Conservation (phyloP, 1,140 invertebrate species). For the Rhopalosiphum padi region DNA sequence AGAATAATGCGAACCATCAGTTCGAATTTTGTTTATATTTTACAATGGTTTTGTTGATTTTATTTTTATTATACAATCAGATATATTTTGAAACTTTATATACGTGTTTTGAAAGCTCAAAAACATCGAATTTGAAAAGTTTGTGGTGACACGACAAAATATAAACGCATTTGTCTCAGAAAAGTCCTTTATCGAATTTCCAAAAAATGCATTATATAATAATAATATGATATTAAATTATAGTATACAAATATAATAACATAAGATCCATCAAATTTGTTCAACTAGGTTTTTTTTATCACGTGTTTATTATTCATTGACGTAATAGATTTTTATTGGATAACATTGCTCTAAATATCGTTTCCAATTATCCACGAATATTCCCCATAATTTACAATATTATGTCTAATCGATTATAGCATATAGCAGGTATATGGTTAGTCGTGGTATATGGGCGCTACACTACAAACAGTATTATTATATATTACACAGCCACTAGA, state of each 20-base stretch:
- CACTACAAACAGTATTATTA: neutral
- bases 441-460: too few relatives aligned
- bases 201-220: neutral
- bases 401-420: neutral
- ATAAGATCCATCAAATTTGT: neutral
- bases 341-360: neutral
- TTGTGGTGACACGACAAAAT: neutral
- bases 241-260: neutral
- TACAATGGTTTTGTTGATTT: neutral
- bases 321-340: neutral
- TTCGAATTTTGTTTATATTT: neutral
- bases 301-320: neutral
- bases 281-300: neutral
- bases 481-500: neutral
- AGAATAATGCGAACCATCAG: neutral
- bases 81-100: neutral
- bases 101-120: neutral
- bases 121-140: neutral
- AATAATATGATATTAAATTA: neutral
- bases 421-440: neutral
- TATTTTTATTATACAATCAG: neutral
- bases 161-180: neutral
- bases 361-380: neutral
- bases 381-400: neutral
- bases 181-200: conserved; percentile 24